Evolutionary conservation across 2,113 vertebrate species (phyloP).

Genomic region (Eubucco bourcierii): DNA sequence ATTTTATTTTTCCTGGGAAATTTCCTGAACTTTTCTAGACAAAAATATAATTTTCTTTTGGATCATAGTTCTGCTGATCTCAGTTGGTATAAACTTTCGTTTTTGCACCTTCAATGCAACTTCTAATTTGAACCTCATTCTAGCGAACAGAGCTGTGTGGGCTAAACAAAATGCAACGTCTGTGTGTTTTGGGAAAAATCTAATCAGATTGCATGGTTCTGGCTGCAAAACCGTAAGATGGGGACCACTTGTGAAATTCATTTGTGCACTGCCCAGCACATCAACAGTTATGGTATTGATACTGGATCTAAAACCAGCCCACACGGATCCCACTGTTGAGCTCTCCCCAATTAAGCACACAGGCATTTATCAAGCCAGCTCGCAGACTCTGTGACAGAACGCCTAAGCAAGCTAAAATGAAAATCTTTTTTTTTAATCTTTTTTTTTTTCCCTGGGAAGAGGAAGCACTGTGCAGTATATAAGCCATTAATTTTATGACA

Average conservation of each 20-base stretch:
- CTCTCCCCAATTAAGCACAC: not conserved
- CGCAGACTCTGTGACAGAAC: not conserved
- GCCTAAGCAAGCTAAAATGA: not conserved
- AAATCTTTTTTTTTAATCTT: not conserved
- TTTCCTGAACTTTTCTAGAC: not conserved
- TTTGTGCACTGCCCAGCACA: not conserved
- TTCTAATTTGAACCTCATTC: not conserved
- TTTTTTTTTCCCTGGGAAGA: not conserved
- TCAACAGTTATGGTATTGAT: not conserved
- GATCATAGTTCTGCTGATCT: not conserved
- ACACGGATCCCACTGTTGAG: too few species aligned
- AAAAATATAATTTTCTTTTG: not conserved
- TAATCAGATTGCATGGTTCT: not conserved
- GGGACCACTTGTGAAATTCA: not conserved
- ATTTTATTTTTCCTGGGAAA: not conserved
- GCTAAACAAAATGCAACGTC: not conserved
- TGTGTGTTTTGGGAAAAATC: not conserved
- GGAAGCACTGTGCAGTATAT: not conserved
- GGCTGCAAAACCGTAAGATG: not conserved
- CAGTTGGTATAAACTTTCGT: not conserved
- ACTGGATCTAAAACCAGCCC: not conserved
- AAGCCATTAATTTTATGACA: constrained; percentile 19
- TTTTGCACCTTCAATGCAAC: not conserved
- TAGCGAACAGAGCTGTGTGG: not conserved
- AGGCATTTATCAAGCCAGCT: not conserved